phyloP scores from a whole-genome alignment of 2,113 vertebrate species.

The Melanerpes formicivorus region DNA sequence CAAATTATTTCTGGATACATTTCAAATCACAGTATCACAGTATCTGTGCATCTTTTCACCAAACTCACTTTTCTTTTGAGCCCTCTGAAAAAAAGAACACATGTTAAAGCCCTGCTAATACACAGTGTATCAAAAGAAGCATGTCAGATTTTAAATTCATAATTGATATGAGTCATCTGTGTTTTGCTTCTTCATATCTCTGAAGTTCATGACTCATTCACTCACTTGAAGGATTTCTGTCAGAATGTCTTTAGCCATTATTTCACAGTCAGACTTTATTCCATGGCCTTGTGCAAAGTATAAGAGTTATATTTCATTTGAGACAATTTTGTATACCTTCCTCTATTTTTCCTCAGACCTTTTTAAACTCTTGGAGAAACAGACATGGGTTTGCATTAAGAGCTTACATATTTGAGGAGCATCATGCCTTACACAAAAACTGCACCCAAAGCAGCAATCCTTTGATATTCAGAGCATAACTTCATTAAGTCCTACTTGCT shows the following conservation, averaged over 20 bases:
- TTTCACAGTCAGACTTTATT: neutral
- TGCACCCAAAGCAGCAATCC: neutral
- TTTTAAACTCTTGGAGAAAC: neutral
- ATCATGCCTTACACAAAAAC: neutral
- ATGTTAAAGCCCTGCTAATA: neutral
- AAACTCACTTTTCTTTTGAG: neutral
- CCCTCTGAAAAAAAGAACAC: neutral
- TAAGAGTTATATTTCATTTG: neutral
- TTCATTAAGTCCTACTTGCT: neutral
- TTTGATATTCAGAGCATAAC: neutral
- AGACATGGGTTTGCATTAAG: neutral
- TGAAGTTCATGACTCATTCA: neutral
- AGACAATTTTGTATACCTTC: neutral
- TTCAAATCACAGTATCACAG: neutral
- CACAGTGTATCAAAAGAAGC: neutral
- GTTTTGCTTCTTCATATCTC: neutral
- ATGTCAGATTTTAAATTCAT: neutral
- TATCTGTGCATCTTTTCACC: neutral
- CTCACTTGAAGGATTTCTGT: neutral
- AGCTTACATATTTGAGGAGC: neutral
- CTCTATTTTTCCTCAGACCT: neutral
- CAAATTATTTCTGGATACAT: neutral
- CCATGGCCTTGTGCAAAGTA: neutral
- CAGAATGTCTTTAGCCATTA: neutral
- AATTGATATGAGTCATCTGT: conserved; percentile 25